Evolutionary conservation across 2,888 invertebrate genomes (phyloP), one percentile per base, ranked within the genome.

Genomic region (Acleris laterana): DNA sequence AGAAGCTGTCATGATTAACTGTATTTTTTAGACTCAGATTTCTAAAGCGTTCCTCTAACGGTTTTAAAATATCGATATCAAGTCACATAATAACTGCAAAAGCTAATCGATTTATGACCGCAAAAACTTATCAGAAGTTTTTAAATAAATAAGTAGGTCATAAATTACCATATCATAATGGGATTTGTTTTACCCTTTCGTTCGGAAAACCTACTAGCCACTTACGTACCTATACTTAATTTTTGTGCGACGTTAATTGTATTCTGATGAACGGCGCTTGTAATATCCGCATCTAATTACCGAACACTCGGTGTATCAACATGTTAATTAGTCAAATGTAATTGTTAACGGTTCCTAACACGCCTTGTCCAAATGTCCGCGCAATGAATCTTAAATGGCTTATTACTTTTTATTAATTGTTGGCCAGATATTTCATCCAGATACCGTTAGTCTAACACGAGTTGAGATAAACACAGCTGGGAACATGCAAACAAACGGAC

Each of bases 321-420:
- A 56, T 60, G 55, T 58, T 52, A 63, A 63, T 63, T 63, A 63
- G 52, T 53, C 20, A 52, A 56, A 56, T n/a, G 25, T 25, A 55
- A 55, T 55, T 20, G 52, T 48, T 60, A 65, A 65, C 64, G 64
- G 60, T 65, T 53, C 38, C 53, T 59, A 59, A 59, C 49, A 60
- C 46, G 46, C 38, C 32, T 58, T 59, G 38, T 53, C 53, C 19
- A 48, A 22, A 17, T 49, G 49, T 53, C 44, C 52, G 13, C 38
- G 13, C 38, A 53, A 64, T 55, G n/a, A 28, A 64, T 55, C 46
- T 46, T 56, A 42, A 53, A 60, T 49, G 57, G 48, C 46, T 42
- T 49, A 55, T 55, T 25, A 44, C 5, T 17, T 51, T 59, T 42
- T 20, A 38, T 20, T 52, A 52, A 42, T 38, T 63, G 32, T 59